Evolutionary conservation across 1,140 invertebrate genomes (phyloP).

Genomic region (Pseudomyrmex dendroicus): DNA sequence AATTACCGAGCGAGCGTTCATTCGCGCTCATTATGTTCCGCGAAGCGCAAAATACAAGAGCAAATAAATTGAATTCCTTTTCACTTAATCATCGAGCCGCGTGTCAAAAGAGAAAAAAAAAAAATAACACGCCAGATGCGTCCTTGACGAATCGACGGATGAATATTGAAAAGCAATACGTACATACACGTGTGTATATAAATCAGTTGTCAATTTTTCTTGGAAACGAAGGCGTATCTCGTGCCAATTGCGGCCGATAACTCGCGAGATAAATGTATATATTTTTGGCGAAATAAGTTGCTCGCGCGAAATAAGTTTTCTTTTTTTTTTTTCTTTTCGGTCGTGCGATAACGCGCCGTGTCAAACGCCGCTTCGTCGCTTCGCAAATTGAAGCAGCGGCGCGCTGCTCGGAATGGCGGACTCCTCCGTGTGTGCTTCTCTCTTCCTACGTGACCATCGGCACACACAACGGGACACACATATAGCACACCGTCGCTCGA

Average conservation of each 20-base stretch:
- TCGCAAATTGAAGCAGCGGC: background rate
- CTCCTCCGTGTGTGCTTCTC: background rate
- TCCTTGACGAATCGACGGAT: slow-evolving; percentile 25
- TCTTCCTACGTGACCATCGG: slow-evolving; percentile 10
- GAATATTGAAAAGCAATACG: slow-evolving; percentile 40
- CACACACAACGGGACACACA: background rate
- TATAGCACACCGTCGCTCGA: background rate
- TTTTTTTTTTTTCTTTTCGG: slow-evolving; percentile 36
- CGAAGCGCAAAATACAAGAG: too few species aligned
- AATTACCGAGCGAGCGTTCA: too few species aligned
- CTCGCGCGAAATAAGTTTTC: slow-evolving; percentile 32
- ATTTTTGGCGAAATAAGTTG: background rate
- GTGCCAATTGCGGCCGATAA: slow-evolving; percentile 49
- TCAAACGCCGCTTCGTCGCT: background rate
- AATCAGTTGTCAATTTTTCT: slow-evolving; percentile 40
- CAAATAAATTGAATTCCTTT: too few species aligned
- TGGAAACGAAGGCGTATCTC: slow-evolving; percentile 25
- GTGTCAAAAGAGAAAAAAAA: background rate
- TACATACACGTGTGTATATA: background rate
- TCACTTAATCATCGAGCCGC: too few species aligned
- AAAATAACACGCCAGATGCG: slow-evolving; percentile 8
- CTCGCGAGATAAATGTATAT: slow-evolving; percentile 5
- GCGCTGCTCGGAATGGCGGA: background rate
- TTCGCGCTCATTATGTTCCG: too few species aligned
- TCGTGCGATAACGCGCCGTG: background rate